Base-by-base conservation (phyloP, 23 tunicate species). In the Botrylloides violaceus region DNA sequence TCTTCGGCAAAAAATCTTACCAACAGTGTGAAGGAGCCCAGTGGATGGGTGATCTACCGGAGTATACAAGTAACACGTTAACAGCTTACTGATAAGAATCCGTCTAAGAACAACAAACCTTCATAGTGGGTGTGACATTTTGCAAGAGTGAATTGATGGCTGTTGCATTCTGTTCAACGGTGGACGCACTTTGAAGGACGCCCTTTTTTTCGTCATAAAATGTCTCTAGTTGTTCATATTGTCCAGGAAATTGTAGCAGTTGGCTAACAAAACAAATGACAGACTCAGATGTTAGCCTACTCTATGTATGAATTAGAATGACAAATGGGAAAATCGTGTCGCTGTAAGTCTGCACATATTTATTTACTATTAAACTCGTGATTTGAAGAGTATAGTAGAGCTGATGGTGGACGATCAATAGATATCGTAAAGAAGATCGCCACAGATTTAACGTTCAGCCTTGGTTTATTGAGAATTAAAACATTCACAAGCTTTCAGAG, bases 21-120 rank as follows among this genome's bases (percentile, higher is more conserved):
- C 4, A 87, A 87, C 28, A 80, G 95, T 19, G 58, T 53, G 76
- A 87, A 87, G 36, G 86, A 87, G 7, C 95, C 95, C 21, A 85
- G 86, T 7, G 95, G 95, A 37, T 87, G 95, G 21, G 82, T 87
- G 23, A 87, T 87, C 95, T 87, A 43, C 53, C 53, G 53, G 53
- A 43, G 53, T 43, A 43, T 9, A 43, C 12, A 43, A 7, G 9
- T 43, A 43, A 7, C 12, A 15, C 9, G 53, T 43, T 43, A 43
- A 43, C 53, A 7, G 9, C 53, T 43, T n/a, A n/a, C n/a, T n/a
- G n/a, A n/a, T n/a, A n/a, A n/a, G n/a, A n/a, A n/a, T n/a, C n/a
- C n/a, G n/a, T n/a, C n/a, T n/a, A n/a, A n/a, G 15, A 43, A 43
- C 15, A 9, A 9, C 53, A 43, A 7, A 43, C 53, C 53, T 43